Conservation (phyloP, 2,888 invertebrate genomes). For the Cantharis rustica region DNA sequence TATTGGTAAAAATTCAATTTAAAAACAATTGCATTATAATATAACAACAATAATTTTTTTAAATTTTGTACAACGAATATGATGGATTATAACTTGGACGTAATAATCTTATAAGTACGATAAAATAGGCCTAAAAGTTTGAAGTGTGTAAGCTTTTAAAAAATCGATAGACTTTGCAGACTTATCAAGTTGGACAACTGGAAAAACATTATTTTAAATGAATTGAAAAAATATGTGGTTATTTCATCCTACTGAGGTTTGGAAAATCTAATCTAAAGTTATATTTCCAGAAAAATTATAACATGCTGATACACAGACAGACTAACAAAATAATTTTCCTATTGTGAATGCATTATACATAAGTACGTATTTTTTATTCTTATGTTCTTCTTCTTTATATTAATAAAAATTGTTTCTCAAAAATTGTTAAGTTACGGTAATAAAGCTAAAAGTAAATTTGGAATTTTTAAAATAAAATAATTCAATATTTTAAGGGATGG, state of each 20-base stretch:
- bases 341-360: no score
- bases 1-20: not conserved
- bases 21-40: not conserved
- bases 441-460: not conserved
- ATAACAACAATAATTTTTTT: no score
- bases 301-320: not conserved
- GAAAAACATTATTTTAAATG: not conserved
- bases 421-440: no score
- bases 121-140: not conserved
- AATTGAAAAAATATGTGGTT: not conserved
- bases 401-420: no score
- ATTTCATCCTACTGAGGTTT: not conserved
- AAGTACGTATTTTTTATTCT: no score
- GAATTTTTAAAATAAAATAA: not conserved
- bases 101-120: not conserved
- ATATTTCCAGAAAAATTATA: not conserved
- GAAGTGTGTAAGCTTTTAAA: not conserved
- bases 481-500: not conserved
- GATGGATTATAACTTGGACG: not conserved
- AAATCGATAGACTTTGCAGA: not conserved
- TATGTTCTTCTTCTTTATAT: no score
- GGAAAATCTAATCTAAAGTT: not conserved
- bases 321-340: not conserved
- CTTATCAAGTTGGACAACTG: not conserved
- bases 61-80: no score